Conservation (phyloP, 2,797 vertebrate genomes). For the Myotis findleyi region DNA sequence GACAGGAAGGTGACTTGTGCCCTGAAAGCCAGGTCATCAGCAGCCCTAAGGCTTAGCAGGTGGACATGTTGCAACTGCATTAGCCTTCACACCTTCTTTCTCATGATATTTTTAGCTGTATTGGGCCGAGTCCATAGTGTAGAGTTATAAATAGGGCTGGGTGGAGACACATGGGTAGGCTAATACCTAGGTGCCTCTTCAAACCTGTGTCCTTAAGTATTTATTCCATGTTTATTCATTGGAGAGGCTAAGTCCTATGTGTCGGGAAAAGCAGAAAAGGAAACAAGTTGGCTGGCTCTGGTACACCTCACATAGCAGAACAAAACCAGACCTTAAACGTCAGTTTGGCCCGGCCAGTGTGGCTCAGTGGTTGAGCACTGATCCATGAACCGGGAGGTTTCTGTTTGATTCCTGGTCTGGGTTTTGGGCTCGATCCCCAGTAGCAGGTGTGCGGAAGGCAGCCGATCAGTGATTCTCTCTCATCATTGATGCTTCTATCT, state of each 20-base stretch:
- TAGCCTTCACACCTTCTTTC: background rate
- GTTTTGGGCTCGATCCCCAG: too few species aligned
- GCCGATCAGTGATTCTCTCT: background rate
- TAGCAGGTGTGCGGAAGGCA: too few species aligned
- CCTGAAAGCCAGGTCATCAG: background rate
- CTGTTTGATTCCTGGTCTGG: too few species aligned
- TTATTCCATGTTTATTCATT: background rate
- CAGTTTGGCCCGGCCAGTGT: background rate
- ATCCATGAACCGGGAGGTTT: too few species aligned
- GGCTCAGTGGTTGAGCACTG: background rate
- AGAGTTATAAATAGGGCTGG: conserved; percentile 57
- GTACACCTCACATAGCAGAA: background rate
- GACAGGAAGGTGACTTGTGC: background rate
- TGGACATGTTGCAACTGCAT: background rate
- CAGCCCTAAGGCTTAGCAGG: background rate
- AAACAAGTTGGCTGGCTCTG: background rate
- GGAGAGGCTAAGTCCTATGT: background rate
- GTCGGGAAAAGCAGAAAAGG: background rate
- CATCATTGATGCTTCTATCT: background rate
- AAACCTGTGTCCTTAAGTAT: conserved; percentile 25
- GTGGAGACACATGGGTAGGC: background rate
- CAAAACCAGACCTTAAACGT: background rate
- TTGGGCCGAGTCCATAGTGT: conserved; percentile 15
- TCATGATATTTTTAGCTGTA: conserved; percentile 47
- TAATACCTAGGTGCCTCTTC: conserved; percentile 35